Percentiles rank a stretch among this genome's conserved stretches.
Evolutionary conservation across 2,797 vertebrate genomes (phyloP).

Genomic region (Pitangus sulphuratus): DNA sequence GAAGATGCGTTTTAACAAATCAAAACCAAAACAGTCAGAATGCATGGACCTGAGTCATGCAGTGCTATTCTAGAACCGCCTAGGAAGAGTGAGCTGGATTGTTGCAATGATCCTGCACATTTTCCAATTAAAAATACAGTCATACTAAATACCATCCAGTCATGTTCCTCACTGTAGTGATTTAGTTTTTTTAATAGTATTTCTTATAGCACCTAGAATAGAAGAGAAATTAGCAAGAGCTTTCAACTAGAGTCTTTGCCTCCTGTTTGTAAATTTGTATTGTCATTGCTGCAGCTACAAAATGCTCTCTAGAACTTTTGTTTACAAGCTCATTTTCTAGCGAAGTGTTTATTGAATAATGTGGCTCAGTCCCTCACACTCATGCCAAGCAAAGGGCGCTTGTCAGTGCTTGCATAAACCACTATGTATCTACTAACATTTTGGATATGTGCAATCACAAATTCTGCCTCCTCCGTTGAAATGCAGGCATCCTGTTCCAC

Average conservation of each 20-base stretch:
- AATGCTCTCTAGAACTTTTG: not conserved
- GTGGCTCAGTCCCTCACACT: not conserved
- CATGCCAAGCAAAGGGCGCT: not conserved
- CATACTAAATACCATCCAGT: not conserved
- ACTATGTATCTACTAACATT: not conserved
- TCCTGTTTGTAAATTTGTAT: not conserved
- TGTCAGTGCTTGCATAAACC: not conserved
- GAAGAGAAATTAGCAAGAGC: not conserved
- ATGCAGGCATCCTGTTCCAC: not conserved
- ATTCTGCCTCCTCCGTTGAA: not conserved
- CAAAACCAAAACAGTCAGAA: not conserved
- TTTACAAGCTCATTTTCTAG: conserved; percentile 1
- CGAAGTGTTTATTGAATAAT: not conserved
- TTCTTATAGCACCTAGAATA: not conserved
- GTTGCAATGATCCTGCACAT: not conserved
- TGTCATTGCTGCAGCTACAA: not conserved
- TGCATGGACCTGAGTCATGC: not conserved
- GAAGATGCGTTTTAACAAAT: not conserved
- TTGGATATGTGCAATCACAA: too few relatives aligned
- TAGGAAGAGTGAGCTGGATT: not conserved
- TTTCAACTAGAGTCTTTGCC: not conserved
- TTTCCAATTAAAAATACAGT: not conserved
- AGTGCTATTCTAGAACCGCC: not conserved
- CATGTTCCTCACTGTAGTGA: not conserved
- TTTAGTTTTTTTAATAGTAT: not conserved